A percentile compares a stretch with the other conserved stretches of the same genome.
These are phyloP conservation scores for Taphrorychus bicolor DNA, from an alignment of 2,888 invertebrate genomes.

Conservation along the genomic window DNA sequence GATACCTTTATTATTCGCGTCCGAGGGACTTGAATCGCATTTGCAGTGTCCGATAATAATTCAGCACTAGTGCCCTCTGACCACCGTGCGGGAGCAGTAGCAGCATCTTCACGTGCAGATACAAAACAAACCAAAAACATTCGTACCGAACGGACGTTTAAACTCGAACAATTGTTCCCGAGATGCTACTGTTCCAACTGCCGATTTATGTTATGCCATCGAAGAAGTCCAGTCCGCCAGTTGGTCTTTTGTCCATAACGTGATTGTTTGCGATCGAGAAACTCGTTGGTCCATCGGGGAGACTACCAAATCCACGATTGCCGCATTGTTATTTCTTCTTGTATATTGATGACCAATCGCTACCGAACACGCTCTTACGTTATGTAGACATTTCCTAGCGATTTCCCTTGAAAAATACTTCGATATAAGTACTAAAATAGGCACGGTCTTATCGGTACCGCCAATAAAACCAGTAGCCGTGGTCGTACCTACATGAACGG, in stretches of 20 bases:
- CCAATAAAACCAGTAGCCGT: conserved; percentile 34
- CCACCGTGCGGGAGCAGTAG: conserved; percentile 21
- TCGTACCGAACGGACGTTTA: conserved; percentile 59
- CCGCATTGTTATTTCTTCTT: conserved; percentile 59
- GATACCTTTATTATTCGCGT: conserved; percentile 9
- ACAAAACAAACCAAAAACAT: conserved; percentile 52
- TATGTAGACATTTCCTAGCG: conserved; percentile 43
- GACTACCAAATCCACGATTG: conserved; percentile 55
- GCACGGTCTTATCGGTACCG: conserved; percentile 2
- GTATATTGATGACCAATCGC: conserved; percentile 60
- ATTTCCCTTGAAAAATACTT: conserved; percentile 17
- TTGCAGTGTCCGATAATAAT: neutral
- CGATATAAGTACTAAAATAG: neutral
- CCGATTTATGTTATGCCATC: conserved; percentile 58
- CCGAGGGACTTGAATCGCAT: neutral
- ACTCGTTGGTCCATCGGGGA: conserved; percentile 47
- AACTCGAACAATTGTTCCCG: conserved; percentile 60
- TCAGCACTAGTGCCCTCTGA: conserved; percentile 10
- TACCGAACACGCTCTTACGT: conserved; percentile 53
- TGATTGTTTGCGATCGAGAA: conserved; percentile 49
- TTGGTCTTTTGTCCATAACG: conserved; percentile 41
- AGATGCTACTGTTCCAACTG: conserved; percentile 58
- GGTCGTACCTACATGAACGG: conserved; percentile 33
- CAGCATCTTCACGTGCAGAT: conserved; percentile 13
- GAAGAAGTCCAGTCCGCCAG: conserved; percentile 49